phyloP scores from a whole-genome alignment of 2,888 invertebrate species.

The Stenodera caucasica region DNA sequence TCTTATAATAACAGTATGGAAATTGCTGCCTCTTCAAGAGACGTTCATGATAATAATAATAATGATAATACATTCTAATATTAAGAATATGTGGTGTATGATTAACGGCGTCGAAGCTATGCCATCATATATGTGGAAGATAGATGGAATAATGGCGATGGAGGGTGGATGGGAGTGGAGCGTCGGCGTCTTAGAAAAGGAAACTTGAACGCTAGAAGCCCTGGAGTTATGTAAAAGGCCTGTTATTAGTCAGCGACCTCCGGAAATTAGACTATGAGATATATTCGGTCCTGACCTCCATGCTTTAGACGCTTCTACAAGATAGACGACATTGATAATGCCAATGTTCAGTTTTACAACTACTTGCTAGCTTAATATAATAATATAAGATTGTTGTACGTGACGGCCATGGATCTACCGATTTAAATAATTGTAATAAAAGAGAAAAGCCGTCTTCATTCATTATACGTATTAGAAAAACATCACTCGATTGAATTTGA shows the following conservation, averaged over 20 bases:
- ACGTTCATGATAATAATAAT: neutral
- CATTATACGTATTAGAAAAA: too few species aligned
- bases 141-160: too few species aligned
- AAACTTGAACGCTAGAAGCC: slow-evolving; percentile 36
- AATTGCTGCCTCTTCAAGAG: neutral
- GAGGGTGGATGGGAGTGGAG: slow-evolving; percentile 16
- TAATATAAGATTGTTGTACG: slow-evolving; percentile 23
- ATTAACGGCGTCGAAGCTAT: slow-evolving; percentile 19
- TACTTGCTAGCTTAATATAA: slow-evolving; percentile 36
- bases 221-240: slow-evolving; percentile 46
- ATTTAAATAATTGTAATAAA: too few species aligned
- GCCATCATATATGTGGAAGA: slow-evolving; percentile 2
- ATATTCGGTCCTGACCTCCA: slow-evolving; percentile 45
- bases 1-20: neutral
- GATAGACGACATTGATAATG: slow-evolving; percentile 44
- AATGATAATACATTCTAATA: slow-evolving; percentile 3
- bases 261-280: slow-evolving; percentile 50
- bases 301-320: slow-evolving; percentile 38
- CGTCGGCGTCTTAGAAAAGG: slow-evolving; percentile 38
- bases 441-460: neutral
- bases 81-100: slow-evolving; percentile 12
- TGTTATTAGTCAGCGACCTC: slow-evolving; percentile 47
- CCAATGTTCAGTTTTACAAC: slow-evolving; percentile 42
- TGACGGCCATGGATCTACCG: too few species aligned
- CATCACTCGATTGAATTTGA: neutral